Evolutionary conservation across 2,797 vertebrate species (phyloP).

Genomic region (Eulemur rubriventer): DNA sequence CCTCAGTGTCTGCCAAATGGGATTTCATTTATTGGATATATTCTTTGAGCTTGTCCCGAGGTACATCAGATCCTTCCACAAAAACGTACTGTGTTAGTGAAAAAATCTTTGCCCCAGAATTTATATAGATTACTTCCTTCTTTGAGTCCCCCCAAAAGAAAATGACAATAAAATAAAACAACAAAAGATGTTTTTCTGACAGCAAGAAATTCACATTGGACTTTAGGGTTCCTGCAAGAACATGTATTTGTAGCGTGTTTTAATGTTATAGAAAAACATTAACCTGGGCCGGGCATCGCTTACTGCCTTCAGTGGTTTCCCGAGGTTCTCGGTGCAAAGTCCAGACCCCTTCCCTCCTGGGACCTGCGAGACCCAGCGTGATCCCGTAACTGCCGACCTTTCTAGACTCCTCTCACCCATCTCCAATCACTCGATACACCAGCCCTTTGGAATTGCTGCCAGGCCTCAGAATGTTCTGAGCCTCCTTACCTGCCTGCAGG

Average conservation of each 20-base stretch:
- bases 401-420: not conserved
- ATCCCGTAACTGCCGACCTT: not conserved
- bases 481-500: not conserved
- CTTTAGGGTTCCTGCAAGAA: not conserved
- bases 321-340: not conserved
- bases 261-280: not conserved
- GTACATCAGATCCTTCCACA: not conserved
- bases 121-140: not conserved
- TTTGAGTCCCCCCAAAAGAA: not conserved
- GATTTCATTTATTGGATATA: not conserved
- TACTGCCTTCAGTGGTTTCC: not conserved
- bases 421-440: not conserved
- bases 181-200: not conserved
- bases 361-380: not conserved
- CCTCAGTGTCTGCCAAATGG: not conserved
- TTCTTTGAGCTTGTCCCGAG: not conserved
- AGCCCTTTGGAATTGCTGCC: not conserved
- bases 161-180: not conserved
- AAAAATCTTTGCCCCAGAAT: not conserved
- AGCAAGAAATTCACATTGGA: not conserved
- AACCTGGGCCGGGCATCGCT: not conserved
- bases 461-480: not conserved
- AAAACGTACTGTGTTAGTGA: not conserved
- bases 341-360: not conserved
- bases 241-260: fast-evolving